Percentiles rank a stretch among this genome's conserved stretches.
Conservation (phyloP, 2,113 vertebrate species). For the Solea senegalensis region DNA sequence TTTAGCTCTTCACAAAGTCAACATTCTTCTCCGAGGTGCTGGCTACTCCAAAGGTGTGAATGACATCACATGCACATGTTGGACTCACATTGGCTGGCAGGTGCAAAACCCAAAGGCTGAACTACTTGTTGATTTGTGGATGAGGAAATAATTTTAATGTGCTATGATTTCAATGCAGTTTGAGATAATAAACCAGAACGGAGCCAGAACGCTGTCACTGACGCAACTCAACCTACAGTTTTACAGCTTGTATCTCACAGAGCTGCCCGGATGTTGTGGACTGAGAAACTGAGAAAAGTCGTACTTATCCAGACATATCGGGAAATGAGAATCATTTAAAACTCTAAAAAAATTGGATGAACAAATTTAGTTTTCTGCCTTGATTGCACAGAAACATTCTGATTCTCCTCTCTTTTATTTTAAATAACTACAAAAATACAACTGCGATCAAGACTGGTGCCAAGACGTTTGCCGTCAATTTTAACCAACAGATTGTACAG, state of each 20-base stretch:
- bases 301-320: too few relatives aligned
- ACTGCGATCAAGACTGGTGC: too few relatives aligned
- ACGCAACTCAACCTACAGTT: neutral
- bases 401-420: neutral
- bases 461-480: neutral
- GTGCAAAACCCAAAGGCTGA: constrained; percentile 21
- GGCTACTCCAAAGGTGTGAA: constrained; percentile 42
- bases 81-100: constrained; percentile 17
- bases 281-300: neutral
- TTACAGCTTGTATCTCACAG: neutral
- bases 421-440: too few relatives aligned
- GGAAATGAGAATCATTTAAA: too few relatives aligned
- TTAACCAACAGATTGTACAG: too few relatives aligned
- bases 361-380: neutral
- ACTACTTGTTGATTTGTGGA: constrained; percentile 25
- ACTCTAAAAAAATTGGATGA: neutral
- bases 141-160: constrained; percentile 12
- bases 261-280: neutral
- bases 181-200: neutral
- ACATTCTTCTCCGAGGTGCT: constrained; percentile 45
- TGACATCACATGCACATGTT: constrained; percentile 48
- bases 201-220: neutral
- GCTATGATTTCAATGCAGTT: neutral
- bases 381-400: too few relatives aligned
- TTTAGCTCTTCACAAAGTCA: constrained; percentile 12